Conservation (phyloP, 2,113 vertebrate genomes). For the Neopipo cinnamomea region DNA sequence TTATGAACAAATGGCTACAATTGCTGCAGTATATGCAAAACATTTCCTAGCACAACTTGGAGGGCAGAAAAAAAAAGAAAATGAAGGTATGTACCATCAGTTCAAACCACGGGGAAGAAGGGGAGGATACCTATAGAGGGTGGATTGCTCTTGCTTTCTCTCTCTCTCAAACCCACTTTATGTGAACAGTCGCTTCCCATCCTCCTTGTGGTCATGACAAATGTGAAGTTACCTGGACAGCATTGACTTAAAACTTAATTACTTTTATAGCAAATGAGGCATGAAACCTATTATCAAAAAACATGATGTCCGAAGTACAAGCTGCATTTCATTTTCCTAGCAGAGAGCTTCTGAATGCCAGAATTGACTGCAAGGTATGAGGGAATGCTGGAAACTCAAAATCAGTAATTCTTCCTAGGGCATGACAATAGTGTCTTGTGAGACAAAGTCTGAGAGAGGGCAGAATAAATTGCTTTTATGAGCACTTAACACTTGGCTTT, state of each 20-base stretch:
- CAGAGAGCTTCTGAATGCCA: not conserved
- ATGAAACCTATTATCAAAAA: slow-evolving; percentile 60
- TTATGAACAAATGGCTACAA: not conserved
- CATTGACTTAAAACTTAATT: slow-evolving; percentile 42
- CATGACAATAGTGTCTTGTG: not conserved
- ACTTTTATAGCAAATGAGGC: slow-evolving; percentile 60
- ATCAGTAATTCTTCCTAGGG: not conserved
- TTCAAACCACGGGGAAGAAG: not conserved
- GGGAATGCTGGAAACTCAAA: not conserved
- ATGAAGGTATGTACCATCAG: not conserved
- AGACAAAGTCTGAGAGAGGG: not conserved
- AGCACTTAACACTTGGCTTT: not conserved
- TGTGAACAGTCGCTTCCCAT: not conserved
- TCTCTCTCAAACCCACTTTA: not conserved
- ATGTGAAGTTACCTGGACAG: slow-evolving; percentile 18
- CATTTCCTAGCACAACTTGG: not conserved
- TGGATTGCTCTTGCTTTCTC: not conserved
- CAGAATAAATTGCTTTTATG: not conserved
- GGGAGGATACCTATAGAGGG: not conserved
- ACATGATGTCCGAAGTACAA: not conserved
- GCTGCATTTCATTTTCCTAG: slow-evolving; percentile 17
- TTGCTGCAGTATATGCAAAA: not conserved
- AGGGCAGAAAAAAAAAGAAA: not conserved
- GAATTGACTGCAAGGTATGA: not conserved
- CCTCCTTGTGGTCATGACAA: slow-evolving; percentile 13